Evolutionary conservation across 1,140 invertebrate genomes (phyloP).

Genomic region (Frieseomelitta varia): DNA sequence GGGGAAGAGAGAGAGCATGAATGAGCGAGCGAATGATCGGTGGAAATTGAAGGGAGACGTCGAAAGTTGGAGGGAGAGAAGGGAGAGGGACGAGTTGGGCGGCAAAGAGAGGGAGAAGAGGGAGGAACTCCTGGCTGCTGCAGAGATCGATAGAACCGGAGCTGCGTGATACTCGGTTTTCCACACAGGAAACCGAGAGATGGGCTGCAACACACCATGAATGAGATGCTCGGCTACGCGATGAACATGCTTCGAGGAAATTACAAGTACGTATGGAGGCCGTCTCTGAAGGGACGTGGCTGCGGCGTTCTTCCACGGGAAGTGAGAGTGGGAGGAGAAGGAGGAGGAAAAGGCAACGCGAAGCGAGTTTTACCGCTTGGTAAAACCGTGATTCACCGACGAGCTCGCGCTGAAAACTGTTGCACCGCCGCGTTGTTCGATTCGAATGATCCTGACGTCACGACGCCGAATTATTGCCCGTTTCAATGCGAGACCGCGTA

Average conservation of each 20-base stretch:
- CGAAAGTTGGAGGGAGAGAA: neutral
- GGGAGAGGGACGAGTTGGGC: neutral
- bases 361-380: neutral
- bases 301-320: too few relatives aligned
- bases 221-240: constrained; percentile 47
- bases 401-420: neutral
- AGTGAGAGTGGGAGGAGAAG: too few relatives aligned
- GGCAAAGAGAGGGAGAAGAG: neutral
- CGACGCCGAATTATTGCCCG: neutral
- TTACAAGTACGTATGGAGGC: constrained; percentile 13
- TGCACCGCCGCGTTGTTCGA: neutral
- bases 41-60: neutral
- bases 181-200: constrained; percentile 59
- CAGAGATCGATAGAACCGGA: constrained; percentile 72
- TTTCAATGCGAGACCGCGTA: too few relatives aligned
- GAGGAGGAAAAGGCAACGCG: too few relatives aligned
- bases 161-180: constrained; percentile 68
- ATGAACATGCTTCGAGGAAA: constrained; percentile 38
- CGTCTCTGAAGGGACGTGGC: neutral
- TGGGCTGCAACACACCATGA: constrained; percentile 45
- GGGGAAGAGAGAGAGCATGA: too few relatives aligned
- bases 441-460: neutral
- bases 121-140: constrained; percentile 56
- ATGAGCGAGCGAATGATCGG: neutral
- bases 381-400: neutral